A percentile compares a stretch with the other conserved stretches of the same genome.
Evolutionary conservation across 2,888 invertebrate genomes (phyloP).

Genomic region (Cerastis rubricosa): DNA sequence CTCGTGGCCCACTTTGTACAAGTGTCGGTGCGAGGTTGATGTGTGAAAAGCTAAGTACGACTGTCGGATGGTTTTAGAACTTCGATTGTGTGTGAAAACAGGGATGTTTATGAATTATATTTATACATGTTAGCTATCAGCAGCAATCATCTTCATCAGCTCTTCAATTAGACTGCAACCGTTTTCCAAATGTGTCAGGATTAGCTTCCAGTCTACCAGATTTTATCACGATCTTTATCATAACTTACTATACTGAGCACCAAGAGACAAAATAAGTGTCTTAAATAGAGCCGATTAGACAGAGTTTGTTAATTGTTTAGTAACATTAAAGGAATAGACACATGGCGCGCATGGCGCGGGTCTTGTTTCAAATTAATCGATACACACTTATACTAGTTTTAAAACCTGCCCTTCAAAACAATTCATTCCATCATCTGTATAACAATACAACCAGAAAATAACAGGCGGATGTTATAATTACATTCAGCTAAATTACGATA

Average conservation of each 20-base stretch:
- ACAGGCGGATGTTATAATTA: not conserved
- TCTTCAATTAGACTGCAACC: not conserved
- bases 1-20: not conserved
- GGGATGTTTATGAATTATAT: not conserved
- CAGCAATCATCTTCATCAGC: not conserved
- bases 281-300: not conserved
- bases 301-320: not conserved
- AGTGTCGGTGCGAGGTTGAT: not conserved
- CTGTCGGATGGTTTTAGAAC: not conserved
- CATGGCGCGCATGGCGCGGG: not conserved
- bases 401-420: not conserved
- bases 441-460: not conserved
- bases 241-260: not conserved
- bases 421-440: not conserved
- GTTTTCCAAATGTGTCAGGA: not conserved
- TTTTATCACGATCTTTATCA: not conserved
- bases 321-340: not conserved
- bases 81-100: not conserved
- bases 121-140: too few species aligned
- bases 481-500: slow-evolving; percentile 9
- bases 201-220: not conserved
- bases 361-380: not conserved
- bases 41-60: not conserved
- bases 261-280: not conserved
- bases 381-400: not conserved